Base-by-base conservation (phyloP, 2,797 vertebrate genomes). In the Sus cebifrons region DNA sequence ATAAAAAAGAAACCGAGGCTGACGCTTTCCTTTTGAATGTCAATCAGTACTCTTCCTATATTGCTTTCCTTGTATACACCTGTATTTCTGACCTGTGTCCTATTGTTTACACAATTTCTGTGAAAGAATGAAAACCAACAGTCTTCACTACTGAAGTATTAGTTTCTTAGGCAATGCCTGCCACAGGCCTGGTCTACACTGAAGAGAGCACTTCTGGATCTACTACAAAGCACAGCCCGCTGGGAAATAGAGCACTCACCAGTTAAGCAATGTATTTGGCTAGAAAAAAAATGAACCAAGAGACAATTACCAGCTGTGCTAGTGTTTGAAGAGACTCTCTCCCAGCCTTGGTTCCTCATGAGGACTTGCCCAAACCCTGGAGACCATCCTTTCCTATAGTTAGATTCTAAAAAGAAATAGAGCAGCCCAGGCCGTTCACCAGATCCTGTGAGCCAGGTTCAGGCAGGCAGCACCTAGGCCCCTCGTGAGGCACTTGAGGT, bases 261-360 rank as follows among this genome's bases (percentile, higher is more conserved):
- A 40, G 27, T 52, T 32, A 60, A 44, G 44, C 68, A 73, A 79
- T 10, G 56, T 18, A 27, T 40, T 13, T 64, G 32, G 78, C 49
- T 93, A 74, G 54, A 68, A 91, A 94, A 54, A 79, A 65, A 88
- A 95, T 29, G 60, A 94, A 40, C 36, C 17, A 14, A 84, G 15
- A 17, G 40, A 74, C 27, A 44, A 52, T 29, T 29, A 74, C 25
- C 54, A 86, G n/a, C 71, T 52, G 40, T 44, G 67, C 40, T 27
- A 68, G 13, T 40, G 1, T 68, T 36, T 49, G 29, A 90, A 74
- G 5, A 40, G 32, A 71, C 13, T 17, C 5, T 49, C 17, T 17
- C 29, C 12, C 85, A 36, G 49, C 44, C n/a, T 67, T 1, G 16
- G 20, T 67, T 91, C 10, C n/a, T 70, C 17, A 27, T 6, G 16